phyloP scores from a whole-genome alignment of 2,113 vertebrate genomes.

The Rhagologus leucostigma region DNA sequence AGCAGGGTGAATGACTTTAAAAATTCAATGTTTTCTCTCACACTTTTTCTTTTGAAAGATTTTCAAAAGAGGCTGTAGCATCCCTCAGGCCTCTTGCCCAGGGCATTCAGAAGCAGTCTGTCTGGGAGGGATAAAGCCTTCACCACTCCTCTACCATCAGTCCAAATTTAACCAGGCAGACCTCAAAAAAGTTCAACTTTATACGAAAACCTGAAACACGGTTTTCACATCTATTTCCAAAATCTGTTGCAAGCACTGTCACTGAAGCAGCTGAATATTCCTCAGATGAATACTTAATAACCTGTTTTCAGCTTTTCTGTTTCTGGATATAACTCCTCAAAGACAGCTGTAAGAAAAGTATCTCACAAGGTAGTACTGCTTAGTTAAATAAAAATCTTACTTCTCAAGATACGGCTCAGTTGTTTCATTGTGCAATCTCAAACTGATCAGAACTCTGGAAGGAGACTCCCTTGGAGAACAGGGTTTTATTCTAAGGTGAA shows the following conservation, averaged over 20 bases:
- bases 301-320: neutral
- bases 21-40: neutral
- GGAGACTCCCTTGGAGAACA: neutral
- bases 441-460: neutral
- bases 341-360: slow-evolving; percentile 38
- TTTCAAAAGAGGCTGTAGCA: neutral
- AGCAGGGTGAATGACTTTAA: neutral
- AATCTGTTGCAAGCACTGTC: neutral
- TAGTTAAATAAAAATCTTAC: slow-evolving; percentile 53
- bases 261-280: neutral
- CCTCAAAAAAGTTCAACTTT: neutral
- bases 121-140: neutral
- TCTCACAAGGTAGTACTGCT: slow-evolving; percentile 16
- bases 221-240: neutral
- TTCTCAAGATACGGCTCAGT: slow-evolving; percentile 16
- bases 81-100: neutral
- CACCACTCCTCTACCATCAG: neutral
- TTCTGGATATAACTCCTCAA: slow-evolving; percentile 9
- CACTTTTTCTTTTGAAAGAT: neutral
- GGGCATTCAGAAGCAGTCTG: neutral
- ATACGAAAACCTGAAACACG: fast-evolving
- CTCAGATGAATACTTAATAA: neutral
- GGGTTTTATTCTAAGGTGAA: neutral
- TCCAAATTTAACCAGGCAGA: neutral
- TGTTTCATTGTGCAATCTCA: slow-evolving; percentile 8